Conservation (phyloP, 2,797 vertebrate species). For the Danio jaintianensis region DNA sequence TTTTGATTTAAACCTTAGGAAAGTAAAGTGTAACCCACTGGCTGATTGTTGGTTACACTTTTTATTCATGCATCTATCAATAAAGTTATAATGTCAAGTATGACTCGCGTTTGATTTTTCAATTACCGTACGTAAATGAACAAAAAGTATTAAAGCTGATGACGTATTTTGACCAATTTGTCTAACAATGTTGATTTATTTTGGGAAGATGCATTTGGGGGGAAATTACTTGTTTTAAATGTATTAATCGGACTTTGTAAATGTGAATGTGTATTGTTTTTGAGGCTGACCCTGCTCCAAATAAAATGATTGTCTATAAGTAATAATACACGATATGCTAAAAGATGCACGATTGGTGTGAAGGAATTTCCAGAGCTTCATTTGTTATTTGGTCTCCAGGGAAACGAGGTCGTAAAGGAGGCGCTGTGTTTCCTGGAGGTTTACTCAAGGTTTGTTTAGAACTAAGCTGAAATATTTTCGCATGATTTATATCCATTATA, state of each 20-base stretch:
- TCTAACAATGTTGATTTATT: background rate
- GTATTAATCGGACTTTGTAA: no score
- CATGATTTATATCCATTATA: background rate
- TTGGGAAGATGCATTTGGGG: no score
- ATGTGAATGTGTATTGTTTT: no score
- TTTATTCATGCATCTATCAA: conserved; percentile 25
- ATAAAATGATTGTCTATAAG: background rate
- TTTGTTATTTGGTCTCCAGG: conserved; percentile 58
- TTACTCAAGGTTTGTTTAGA: background rate
- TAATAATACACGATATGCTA: background rate
- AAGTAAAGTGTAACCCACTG: conserved; percentile 11
- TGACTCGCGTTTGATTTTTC: background rate
- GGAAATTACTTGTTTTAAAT: no score
- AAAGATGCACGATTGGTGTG: background rate
- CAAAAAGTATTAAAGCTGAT: background rate
- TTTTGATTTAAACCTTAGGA: conserved; percentile 22
- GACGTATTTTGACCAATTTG: background rate
- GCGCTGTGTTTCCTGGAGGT: background rate
- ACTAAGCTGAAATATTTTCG: background rate
- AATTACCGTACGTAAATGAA: background rate
- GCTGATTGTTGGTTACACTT: conserved; percentile 3
- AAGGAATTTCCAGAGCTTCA: conserved; percentile 28
- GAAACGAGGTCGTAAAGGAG: conserved; percentile 37
- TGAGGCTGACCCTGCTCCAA: no score
- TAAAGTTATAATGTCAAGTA: conserved; percentile 2